Conservation (phyloP, 2,797 vertebrate genomes). For the Cuculus canorus region DNA sequence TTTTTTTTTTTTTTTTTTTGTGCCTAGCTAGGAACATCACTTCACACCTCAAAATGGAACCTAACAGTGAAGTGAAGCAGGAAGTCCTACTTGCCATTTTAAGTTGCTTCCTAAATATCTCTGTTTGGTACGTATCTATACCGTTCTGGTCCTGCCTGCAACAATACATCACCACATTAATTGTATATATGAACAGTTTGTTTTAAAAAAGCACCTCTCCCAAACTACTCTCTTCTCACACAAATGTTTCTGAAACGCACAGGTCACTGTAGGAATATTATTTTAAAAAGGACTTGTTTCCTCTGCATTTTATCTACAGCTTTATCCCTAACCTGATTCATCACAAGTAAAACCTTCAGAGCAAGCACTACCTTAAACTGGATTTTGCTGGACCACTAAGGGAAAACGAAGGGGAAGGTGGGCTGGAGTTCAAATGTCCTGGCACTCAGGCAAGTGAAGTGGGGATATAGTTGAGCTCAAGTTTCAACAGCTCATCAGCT, state of each 20-base stretch:
- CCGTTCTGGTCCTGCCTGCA: background rate
- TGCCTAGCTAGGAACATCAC: background rate
- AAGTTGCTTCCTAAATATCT: background rate
- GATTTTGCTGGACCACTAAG: background rate
- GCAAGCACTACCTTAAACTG: background rate
- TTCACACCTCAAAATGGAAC: background rate
- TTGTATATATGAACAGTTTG: background rate
- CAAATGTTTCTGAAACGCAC: background rate
- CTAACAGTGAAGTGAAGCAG: background rate
- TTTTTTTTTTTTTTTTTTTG: background rate
- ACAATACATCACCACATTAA: background rate
- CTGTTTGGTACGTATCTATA: background rate
- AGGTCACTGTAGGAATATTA: background rate
- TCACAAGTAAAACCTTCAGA: background rate
- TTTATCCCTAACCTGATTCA: background rate
- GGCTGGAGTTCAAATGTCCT: background rate
- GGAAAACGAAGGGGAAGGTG: background rate
- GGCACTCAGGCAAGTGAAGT: background rate
- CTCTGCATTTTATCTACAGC: background rate
- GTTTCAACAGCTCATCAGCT: slow-evolving; percentile 22
- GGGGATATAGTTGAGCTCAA: background rate
- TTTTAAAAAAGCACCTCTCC: background rate
- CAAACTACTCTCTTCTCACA: background rate
- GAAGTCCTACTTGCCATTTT: background rate
- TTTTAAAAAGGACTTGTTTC: background rate